Evolutionary conservation across 1,140 invertebrate genomes (phyloP).

Genomic region (Trachymyrmex cornetzi): DNA sequence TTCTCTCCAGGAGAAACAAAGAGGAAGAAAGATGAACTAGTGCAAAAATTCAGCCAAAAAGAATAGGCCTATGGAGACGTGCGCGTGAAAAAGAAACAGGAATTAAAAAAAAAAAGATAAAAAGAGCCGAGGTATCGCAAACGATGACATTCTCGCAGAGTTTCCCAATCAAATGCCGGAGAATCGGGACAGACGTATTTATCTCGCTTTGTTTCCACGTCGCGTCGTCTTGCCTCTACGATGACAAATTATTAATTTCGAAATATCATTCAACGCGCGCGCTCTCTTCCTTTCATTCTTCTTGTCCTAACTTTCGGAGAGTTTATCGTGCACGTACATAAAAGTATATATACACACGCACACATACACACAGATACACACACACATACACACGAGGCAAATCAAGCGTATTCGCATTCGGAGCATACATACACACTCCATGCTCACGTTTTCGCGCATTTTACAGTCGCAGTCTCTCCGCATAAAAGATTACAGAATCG

Average conservation of each 20-base stretch:
- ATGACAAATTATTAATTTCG: conserved; percentile 34
- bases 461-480: conserved; percentile 42
- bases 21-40: no score
- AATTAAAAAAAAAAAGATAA: neutral
- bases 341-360: neutral
- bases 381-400: neutral
- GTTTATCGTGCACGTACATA: conserved; percentile 30
- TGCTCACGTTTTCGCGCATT: neutral
- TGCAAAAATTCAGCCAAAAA: no score
- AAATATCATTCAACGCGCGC: neutral
- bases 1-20: no score
- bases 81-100: neutral
- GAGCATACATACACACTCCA: neutral
- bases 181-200: neutral
- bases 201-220: neutral
- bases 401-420: conserved; percentile 32
- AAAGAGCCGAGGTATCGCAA: neutral
- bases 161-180: neutral
- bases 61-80: no score
- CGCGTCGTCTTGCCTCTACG: neutral
- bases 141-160: neutral
- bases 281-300: neutral
- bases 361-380: neutral
- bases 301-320: conserved; percentile 7
- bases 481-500: conserved; percentile 41